Evolutionary conservation across 2,113 vertebrate species (phyloP), one percentile per base, ranked within the genome.

Genomic region (Galbula dea): DNA sequence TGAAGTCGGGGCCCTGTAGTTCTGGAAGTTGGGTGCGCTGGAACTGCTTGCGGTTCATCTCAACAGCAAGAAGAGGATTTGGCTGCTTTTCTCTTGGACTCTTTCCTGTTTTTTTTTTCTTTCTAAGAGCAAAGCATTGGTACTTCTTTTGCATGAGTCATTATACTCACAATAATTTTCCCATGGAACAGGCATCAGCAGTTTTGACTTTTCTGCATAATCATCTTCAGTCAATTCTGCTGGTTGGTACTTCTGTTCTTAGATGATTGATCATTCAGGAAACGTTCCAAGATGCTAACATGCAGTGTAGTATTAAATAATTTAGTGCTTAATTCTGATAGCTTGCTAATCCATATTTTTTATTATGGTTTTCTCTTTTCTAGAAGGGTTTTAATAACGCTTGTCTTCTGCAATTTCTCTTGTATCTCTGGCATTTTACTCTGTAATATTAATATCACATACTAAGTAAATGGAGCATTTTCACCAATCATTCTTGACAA

Each of bases 401-500:
- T 81, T 77, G 39, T 46, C 12, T 71, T 78, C 37, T 43, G 16
- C 30, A 48, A 12, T 52, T 89, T 86, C 58, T 90, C 27, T 55
- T 90, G 15, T 45, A 48, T 86, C 24, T n/a, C 23, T 91, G 84
- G 36, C 82, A 51, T 89, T 89, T 76, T 83, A 51, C 37, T 72
- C 41, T 37, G 59, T 81, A 77, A 58, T 52, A 68, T 58, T 79
- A 45, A 20, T 78, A 41, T 65, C 21, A 2, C 7, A 3, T 67
- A 81, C 76, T 27, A 78, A 77, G 61, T 94, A 94, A 93, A 91
- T 81, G n/a, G 71, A 80, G 93, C 82, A 15, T 71, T 86, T 91
- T 65, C 79, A 95, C 68, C 83, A 83, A 48, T 93, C 85, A 80
- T 90, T 94, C 88, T 49, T 89, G 79, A 89, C 85, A 80, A 88